A percentile compares a stretch with the other conserved stretches of the same genome.
Evolutionary conservation across 2,113 vertebrate genomes (phyloP).

Genomic region (Labeo rohita): DNA sequence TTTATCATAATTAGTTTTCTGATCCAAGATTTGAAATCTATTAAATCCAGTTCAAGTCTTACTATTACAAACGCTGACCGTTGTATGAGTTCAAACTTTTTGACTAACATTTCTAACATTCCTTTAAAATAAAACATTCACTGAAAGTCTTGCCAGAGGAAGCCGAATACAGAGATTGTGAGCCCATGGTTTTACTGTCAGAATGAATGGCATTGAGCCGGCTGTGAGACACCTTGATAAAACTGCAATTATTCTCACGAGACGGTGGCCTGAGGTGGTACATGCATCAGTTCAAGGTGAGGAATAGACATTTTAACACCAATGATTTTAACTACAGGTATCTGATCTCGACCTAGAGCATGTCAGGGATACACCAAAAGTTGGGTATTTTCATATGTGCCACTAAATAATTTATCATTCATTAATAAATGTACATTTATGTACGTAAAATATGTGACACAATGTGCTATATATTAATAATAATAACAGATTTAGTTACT

Average conservation of each 20-base stretch:
- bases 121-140: neutral
- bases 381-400: neutral
- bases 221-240: conserved; percentile 27
- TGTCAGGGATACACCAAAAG: neutral
- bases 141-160: neutral
- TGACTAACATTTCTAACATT: conserved; percentile 5
- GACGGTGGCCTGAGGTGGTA: conserved; percentile 19
- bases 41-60: neutral
- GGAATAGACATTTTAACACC: conserved; percentile 4
- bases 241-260: conserved; percentile 24
- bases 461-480: too few species aligned
- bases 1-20: neutral
- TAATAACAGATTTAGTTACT: too few species aligned
- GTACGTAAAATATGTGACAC: too few species aligned
- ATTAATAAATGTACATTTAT: too few species aligned
- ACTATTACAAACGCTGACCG: neutral
- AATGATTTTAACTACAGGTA: neutral
- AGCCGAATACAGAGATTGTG: conserved; percentile 15
- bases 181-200: neutral
- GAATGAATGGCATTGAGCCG: conserved; percentile 20
- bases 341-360: neutral
- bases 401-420: too few species aligned
- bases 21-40: neutral
- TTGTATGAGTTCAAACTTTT: neutral
- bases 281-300: neutral